Conservation (phyloP, 1,140 invertebrate species). For the Drosophila parabipectinata region DNA sequence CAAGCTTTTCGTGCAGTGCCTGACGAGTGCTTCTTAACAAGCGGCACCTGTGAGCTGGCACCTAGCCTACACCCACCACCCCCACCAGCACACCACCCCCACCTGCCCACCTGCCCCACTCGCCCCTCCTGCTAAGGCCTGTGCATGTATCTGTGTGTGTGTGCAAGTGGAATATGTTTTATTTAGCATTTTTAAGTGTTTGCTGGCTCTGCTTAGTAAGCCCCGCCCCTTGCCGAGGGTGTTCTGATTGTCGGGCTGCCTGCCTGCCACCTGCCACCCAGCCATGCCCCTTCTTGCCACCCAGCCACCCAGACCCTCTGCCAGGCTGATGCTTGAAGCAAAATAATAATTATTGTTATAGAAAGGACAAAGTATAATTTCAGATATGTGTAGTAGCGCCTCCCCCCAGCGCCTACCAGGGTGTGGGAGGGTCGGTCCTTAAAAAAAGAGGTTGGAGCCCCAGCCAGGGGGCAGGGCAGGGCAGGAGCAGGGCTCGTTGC, state of each 20-base stretch:
- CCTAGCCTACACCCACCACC: constrained; percentile 43
- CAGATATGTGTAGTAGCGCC: constrained; percentile 73
- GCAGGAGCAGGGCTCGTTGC: constrained; percentile 53
- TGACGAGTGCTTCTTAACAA: constrained; percentile 67
- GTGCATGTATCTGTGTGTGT: constrained; percentile 31
- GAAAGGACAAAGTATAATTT: constrained; percentile 82
- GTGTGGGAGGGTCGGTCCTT: constrained; percentile 23
- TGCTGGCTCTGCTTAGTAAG: constrained; percentile 57
- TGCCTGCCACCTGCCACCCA: neutral
- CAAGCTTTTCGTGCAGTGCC: constrained; percentile 15
- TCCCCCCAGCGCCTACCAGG: constrained; percentile 18
- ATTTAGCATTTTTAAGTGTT: constrained; percentile 83
- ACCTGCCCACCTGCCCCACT: too few species aligned
- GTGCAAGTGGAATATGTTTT: constrained; percentile 81
- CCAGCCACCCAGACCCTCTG: neutral
- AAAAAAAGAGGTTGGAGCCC: constrained; percentile 10
- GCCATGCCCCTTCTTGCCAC: neutral
- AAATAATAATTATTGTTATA: constrained; percentile 83
- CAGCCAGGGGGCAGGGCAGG: neutral
- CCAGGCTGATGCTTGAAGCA: constrained; percentile 72
- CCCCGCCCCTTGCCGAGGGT: constrained; percentile 11
- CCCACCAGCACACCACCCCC: neutral
- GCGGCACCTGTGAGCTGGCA: constrained; percentile 75
- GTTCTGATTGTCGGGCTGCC: constrained; percentile 44
- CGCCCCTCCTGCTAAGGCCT: too few species aligned